Base-by-base conservation (phyloP, 2,113 vertebrate species). In the Platycercus adscitus region DNA sequence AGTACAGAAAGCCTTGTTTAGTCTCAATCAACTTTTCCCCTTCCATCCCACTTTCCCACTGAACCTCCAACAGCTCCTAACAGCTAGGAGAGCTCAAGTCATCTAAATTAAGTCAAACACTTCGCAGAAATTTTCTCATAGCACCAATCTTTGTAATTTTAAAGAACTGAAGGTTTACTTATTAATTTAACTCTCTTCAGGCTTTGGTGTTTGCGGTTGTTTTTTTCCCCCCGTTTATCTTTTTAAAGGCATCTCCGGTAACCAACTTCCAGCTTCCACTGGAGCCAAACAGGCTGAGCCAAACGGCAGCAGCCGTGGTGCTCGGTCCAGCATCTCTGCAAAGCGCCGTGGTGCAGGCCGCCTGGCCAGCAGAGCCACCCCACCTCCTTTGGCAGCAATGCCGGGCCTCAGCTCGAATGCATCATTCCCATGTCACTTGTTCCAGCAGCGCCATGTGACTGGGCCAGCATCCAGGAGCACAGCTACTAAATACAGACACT, bases 371-470 rank as follows among this genome's bases (percentile, higher is more conserved):
- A 0, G 3, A 47, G 71, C 72, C 68, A 49, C 58, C 72, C 52
- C 86, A 52, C 37, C 80, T 92, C 79, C 79, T 35, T 6, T 3
- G 1, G 79, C 79, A 63, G 1, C 69, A 63, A 68, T 1, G 0
- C 87, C 5, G 1, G 55, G 20, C 16, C 88, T 14, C 55, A 3
- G 65, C 78, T 82, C 75, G 80, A 20, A 61, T 19, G 58, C 95
- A 82, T 81, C 91, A 56, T 15, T 79, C 91, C 93, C 81, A 15
- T 78, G 92, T 88, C 94, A 93, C 94, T 96, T 44, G 87, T 92
- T 96, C 92, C 96, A 97, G 92, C 28, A 2, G 91, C 60, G 1
- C 81, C 95, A 89, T 80, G 95, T 95, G 95, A 97, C 93, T 39
- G 71, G 90, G 95, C 81, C 84, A 17, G 75, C 37, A 0, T 82